Evolutionary conservation across 2,888 invertebrate species (phyloP).

Genomic region (Nemapogon koenigi): DNA sequence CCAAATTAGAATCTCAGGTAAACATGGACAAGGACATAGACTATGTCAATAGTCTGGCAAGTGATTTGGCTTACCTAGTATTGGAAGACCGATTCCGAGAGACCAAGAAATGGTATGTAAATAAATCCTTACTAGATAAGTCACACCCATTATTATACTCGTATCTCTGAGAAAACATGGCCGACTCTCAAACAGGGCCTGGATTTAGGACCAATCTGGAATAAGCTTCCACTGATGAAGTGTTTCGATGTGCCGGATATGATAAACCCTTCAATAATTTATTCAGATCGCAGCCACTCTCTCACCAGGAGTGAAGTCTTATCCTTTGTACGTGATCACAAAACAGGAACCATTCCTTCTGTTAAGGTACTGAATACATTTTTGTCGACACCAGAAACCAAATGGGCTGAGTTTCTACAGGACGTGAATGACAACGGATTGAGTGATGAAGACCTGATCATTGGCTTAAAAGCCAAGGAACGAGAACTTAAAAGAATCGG

Average conservation of each 20-base stretch:
- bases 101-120: neutral
- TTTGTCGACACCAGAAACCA: neutral
- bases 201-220: neutral
- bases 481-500: conserved; percentile 3
- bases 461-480: conserved; percentile 1
- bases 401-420: neutral
- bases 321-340: neutral
- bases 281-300: neutral
- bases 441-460: neutral
- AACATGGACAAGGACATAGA: neutral
- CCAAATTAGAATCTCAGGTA: neutral
- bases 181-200: neutral
- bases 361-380: neutral
- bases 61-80: conserved; percentile 1
- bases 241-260: conserved; percentile 3
- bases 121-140: neutral
- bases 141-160: neutral
- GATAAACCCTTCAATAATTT: neutral
- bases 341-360: neutral
- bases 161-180: neutral
- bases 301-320: neutral
- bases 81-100: neutral
- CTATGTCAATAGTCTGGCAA: neutral
- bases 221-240: neutral
- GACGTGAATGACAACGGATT: conserved; percentile 1